Evolutionary conservation across 2,888 invertebrate species (phyloP), one percentile per base, ranked within the genome.

Genomic region (Parnassius orleans): DNA sequence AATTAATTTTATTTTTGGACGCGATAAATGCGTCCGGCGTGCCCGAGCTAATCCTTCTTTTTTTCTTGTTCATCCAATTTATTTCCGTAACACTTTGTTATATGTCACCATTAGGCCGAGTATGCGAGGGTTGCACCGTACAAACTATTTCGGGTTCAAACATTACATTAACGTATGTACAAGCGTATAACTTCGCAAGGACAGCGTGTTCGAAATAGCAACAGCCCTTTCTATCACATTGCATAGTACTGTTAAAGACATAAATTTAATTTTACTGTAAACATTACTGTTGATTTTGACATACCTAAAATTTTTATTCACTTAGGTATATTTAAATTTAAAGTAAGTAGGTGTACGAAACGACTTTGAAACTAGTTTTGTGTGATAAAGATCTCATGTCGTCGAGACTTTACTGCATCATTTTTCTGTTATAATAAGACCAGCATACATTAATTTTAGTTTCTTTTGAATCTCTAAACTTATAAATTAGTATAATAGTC

Each of bases 1-100:
- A 78, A 88, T 87, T 86, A 85, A 84, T 87, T 85, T 87, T 86
- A 90, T 88, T 89, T 89, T 88, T 81, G 80, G 81, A 70, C 75
- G 66, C 73, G 66, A 71, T 79, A 85, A 87, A 86, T 81, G 83
- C 77, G 73, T 71, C 72, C 77, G 81, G 82, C 84, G 84, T 79
- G 80, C 82, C 76, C 77, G 72, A 77, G 78, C 80, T 79, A 75
- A 76, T 84, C 78, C 82, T 79, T 79, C 72, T 82, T 86, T 78
- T 84, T 63, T 86, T 82, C 78, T 75, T 67, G 66, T 56, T 33
- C 54, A 52, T 75, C 70, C 79, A 78, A 83, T 82, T 82, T 87
- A 85, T 87, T 87, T 83, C 80, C 78, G 87, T 81, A 80, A 80
- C 85, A 81, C 79, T 82, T 80, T 81, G 83, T 83, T 80, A 84